Evolutionary conservation across 2,797 vertebrate species (phyloP), one percentile per base, ranked within the genome.

Genomic region (Acrossocheilus fasciatus): DNA sequence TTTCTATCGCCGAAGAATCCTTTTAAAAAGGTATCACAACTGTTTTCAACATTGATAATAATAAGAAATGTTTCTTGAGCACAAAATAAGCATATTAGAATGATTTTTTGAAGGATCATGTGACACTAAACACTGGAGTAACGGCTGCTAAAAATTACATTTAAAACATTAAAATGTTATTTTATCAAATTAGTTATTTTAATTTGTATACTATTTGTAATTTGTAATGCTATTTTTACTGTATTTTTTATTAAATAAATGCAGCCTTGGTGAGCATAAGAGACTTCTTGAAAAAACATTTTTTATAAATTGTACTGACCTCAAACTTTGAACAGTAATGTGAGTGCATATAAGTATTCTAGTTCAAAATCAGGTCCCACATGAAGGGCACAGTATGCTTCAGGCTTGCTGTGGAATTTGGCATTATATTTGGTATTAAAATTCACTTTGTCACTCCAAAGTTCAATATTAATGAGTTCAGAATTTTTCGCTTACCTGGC

Each of bases 381-480:
- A 20, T 43, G 45, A 84, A 78, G 64, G 62, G 34, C 62, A 69
- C 15, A 6, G 57, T 69, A 11, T 69, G 45, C 62, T 69, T 69
- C 34, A 78, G 74, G 83, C 74, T 54, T 14, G 47, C n/a, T 12
- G 39, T 43, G 17, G 34, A 75, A 74, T 59, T 59, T 59, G 50
- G 52, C 34, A 84, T 30, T 41, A 5, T 54, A 57, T 78, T 52
- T 85, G 74, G 64, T 78, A 69, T 78, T 78, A 54, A 79, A 78
- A 69, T 70, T 45, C 26, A 79, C 64, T 7, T 79, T 43, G 75
- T 43, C 26, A 50, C 36, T 70, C 34, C 23, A 85, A 57, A 82
- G 62, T 81, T 66, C 57, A 82, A 17, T 86, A 69, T 70, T 78
- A 85, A 85, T 78, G 45, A 78, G 83, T 57, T 69, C 6, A 54